A percentile compares a stretch with the other conserved stretches of the same genome.
Conservation (phyloP, 2,797 vertebrate species). For the Myotis myotis region DNA sequence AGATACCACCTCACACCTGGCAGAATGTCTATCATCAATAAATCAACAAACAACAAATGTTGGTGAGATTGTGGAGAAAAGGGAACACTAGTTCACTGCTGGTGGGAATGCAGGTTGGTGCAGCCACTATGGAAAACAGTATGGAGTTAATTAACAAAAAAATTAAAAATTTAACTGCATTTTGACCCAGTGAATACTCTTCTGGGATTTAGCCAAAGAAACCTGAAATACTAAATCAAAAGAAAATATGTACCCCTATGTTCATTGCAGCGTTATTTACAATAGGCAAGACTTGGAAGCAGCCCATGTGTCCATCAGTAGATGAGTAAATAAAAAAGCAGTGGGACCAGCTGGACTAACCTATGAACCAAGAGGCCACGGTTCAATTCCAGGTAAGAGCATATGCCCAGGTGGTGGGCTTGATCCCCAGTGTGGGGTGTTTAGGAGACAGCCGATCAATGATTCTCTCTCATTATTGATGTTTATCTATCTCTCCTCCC, state of each 20-base stretch:
- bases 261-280: neutral
- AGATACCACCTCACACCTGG: neutral
- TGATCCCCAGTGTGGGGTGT: no score
- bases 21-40: neutral
- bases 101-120: neutral
- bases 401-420: no score
- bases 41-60: neutral
- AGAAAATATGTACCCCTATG: neutral
- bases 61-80: neutral
- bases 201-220: neutral
- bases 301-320: neutral
- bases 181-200: neutral
- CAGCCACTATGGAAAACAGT: neutral
- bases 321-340: neutral
- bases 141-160: neutral
- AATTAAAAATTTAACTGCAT: neutral
- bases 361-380: no score
- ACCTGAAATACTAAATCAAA: neutral
- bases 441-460: no score
- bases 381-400: no score
- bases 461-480: no score
- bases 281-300: neutral
- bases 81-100: neutral
- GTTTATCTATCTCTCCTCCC: no score
- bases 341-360: neutral